A percentile compares a stretch with the other conserved stretches of the same genome.
These are phyloP conservation scores for Engraulis encrasicolus DNA, from an alignment of 2,113 vertebrate species.

Conservation along the genomic window DNA sequence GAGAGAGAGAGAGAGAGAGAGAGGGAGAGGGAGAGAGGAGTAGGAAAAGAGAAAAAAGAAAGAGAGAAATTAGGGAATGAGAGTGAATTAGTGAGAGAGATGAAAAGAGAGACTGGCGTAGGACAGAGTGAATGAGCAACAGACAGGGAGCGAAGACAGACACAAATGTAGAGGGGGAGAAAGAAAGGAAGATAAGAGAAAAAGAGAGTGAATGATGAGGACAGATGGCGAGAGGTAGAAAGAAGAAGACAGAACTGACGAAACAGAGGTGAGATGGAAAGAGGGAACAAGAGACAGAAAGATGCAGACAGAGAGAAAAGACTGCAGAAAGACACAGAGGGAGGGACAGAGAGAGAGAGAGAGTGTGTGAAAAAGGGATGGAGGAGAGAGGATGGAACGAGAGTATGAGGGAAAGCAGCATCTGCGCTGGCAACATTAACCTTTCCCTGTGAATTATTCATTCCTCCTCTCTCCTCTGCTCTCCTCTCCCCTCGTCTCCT, in stretches of 20 bases:
- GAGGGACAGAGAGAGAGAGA: background rate
- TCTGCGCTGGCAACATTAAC: background rate
- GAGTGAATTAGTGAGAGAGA: background rate
- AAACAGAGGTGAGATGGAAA: too few relatives aligned
- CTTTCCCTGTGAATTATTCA: slow-evolving; percentile 31
- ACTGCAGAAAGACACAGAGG: too few relatives aligned
- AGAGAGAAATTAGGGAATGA: background rate
- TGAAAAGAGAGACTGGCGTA: background rate
- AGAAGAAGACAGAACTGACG: too few relatives aligned
- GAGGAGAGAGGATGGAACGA: background rate
- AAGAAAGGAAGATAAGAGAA: background rate
- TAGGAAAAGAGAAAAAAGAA: background rate
- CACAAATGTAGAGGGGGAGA: background rate
- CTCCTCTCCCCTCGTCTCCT: too few relatives aligned
- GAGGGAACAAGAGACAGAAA: background rate
- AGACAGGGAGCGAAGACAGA: background rate
- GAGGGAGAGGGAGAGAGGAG: background rate
- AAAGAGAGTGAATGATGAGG: background rate
- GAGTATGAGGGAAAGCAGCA: background rate
- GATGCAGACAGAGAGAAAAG: too few relatives aligned
- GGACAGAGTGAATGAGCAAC: background rate
- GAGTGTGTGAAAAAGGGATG: background rate
- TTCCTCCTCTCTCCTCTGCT: too few relatives aligned
- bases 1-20: background rate
- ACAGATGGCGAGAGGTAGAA: background rate